Evolutionary conservation across 2,888 invertebrate genomes (phyloP), one percentile per base, ranked within the genome.

Genomic region (Toxonevra muliebris): DNA sequence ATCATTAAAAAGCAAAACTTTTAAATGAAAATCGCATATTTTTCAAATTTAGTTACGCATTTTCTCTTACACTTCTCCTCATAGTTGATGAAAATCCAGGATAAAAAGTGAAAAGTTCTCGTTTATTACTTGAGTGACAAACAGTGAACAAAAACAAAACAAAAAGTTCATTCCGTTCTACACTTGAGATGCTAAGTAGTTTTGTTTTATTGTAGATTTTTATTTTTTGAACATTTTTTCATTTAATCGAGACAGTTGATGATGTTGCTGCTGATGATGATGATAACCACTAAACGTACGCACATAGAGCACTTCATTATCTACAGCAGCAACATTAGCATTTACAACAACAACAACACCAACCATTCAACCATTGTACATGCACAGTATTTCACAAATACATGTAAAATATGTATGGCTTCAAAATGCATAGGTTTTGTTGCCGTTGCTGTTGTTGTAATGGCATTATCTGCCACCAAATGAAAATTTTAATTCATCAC

Each of bases 401-500:
- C 30, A 30, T 30, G 30, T 30, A 30, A 7, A 48, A 48, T 15
- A 7, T 4, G 15, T n/a, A 8, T 15, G 50, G 50, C 50, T 4
- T 48, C 50, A 48, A 48, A 48, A 48, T 48, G 2, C 50, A 48
- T 48, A 8, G 15, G 2, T n/a, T 9, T 12, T 57, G 40, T 20
- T 30, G 30, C 7, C 7, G 30, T 12, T 57, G 40, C n/a, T 30
- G 30, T 30, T 30, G 30, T 30, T 30, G 30, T 30, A 30, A 30
- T 30, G 30, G 30, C 30, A 30, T 7, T 30, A 30, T 30, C 70
- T 69, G 72, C 62, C 72, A 72, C 67, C 55, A 67, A 70, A 71
- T 71, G 66, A 66, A 67, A 70, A 68, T 69, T 72, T 72, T 72
- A 72, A 72, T 72, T 70, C 72, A 72, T 71, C 70, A 72, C 70